Percentiles rank a stretch among this genome's conserved stretches.
Conservation (phyloP, 2,113 vertebrate genomes). For the Nycticryphes semicollaris region DNA sequence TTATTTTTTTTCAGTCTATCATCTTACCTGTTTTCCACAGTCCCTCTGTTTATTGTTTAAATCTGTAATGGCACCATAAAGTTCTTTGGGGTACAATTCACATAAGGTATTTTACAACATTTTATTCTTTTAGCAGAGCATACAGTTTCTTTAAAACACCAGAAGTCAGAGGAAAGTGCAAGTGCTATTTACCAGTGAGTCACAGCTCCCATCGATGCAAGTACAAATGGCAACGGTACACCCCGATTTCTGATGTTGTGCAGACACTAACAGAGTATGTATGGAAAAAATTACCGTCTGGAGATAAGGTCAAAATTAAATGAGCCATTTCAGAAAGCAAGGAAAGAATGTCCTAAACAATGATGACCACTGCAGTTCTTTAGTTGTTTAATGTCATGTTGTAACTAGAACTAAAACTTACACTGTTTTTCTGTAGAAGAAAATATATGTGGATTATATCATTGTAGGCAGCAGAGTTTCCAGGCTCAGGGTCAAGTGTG, state of each 20-base stretch:
- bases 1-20: not conserved
- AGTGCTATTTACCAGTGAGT: not conserved
- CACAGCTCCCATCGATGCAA: not conserved
- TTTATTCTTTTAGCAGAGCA: not conserved
- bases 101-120: not conserved
- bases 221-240: not conserved
- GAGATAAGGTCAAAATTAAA: constrained; percentile 69
- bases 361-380: not conserved
- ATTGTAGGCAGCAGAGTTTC: constrained; percentile 54
- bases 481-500: constrained; percentile 48
- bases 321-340: constrained; percentile 49
- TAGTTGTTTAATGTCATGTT: constrained; percentile 45
- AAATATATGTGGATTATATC: constrained; percentile 47
- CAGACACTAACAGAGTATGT: not conserved
- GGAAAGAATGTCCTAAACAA: constrained; percentile 52
- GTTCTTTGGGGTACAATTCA: not conserved
- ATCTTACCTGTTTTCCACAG: not conserved
- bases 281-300: constrained; percentile 38
- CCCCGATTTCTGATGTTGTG: not conserved
- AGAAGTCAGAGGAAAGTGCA: not conserved
- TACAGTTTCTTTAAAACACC: not conserved
- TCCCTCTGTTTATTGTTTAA: accelerated
- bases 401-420: constrained; percentile 37
- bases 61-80: not conserved
- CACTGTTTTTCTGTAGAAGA: not conserved